Evolutionary conservation across 1,140 invertebrate genomes (phyloP).

Genomic region (Caenorhabditis latens): DNA sequence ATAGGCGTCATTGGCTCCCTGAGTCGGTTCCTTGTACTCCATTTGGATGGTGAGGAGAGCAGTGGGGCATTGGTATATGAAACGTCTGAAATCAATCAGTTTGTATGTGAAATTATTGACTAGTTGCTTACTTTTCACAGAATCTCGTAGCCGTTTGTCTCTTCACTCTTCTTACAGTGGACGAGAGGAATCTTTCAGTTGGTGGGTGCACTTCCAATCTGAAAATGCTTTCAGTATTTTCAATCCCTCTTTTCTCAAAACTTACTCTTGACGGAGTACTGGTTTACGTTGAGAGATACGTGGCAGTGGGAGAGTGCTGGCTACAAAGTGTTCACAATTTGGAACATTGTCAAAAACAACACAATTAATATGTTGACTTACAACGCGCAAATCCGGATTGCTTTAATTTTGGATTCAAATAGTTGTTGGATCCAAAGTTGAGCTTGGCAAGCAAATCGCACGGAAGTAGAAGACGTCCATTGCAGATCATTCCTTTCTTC

Average conservation of each 20-base stretch:
- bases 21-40: constrained; percentile 15
- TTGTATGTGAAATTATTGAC: neutral
- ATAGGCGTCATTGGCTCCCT: constrained; percentile 36
- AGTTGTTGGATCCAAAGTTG: constrained; percentile 71
- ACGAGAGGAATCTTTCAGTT: constrained; percentile 63
- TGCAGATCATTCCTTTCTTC: constrained; percentile 61
- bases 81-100: neutral
- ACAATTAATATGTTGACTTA: neutral
- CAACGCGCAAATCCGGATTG: constrained; percentile 44
- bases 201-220: constrained; percentile 71
- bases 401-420: constrained; percentile 56
- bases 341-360: neutral
- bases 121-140: constrained; percentile 25
- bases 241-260: constrained; percentile 24
- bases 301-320: constrained; percentile 38
- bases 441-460: constrained; percentile 71
- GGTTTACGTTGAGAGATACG: constrained; percentile 51
- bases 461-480: constrained; percentile 72
- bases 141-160: constrained; percentile 32
- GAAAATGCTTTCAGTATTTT: constrained; percentile 50
- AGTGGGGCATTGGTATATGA: constrained; percentile 43
- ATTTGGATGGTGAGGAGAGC: constrained; percentile 34
- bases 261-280: constrained; percentile 31
- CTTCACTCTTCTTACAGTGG: neutral
- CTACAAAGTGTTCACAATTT: constrained; percentile 33